A percentile compares a stretch with the other conserved stretches of the same genome.
Evolutionary conservation across 2,113 vertebrate genomes (phyloP).

Genomic region (Daboia siamensis): DNA sequence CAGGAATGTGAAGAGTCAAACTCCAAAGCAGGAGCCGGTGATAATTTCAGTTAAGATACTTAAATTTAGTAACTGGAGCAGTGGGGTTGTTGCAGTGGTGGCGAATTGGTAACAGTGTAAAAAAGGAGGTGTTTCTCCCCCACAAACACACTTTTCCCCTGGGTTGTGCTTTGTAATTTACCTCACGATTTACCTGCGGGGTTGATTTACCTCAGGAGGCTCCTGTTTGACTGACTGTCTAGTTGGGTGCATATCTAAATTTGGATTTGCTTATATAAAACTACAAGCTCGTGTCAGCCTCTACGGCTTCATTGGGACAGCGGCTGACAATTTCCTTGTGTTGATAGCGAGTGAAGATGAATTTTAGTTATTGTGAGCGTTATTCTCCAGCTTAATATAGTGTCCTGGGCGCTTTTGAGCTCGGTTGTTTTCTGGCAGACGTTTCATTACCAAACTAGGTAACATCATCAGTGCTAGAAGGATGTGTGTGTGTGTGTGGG

Average conservation of each 20-base stretch:
- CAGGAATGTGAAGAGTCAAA: neutral
- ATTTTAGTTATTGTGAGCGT: neutral
- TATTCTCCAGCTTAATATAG: neutral
- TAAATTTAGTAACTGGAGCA: neutral
- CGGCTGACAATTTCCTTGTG: neutral
- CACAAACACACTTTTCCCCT: neutral
- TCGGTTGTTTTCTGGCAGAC: neutral
- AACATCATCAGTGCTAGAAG: neutral
- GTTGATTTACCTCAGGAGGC: neutral
- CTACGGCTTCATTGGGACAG: neutral
- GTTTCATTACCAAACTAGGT: neutral
- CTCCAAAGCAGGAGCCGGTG: neutral
- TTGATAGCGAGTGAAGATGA: too few relatives aligned
- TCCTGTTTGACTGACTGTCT: neutral
- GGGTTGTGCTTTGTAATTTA: neutral
- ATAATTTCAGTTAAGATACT: neutral
- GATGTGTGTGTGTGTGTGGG: neutral
- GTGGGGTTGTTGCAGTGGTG: neutral
- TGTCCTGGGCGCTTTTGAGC: neutral
- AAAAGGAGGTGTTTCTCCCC: neutral
- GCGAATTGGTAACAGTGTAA: neutral
- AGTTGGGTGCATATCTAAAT: neutral
- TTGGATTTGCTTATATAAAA: neutral
- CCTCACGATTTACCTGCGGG: neutral
- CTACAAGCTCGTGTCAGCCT: neutral